Base-by-base conservation (phyloP, 2,888 invertebrate species). In the Rhorus exstirpatorius region DNA sequence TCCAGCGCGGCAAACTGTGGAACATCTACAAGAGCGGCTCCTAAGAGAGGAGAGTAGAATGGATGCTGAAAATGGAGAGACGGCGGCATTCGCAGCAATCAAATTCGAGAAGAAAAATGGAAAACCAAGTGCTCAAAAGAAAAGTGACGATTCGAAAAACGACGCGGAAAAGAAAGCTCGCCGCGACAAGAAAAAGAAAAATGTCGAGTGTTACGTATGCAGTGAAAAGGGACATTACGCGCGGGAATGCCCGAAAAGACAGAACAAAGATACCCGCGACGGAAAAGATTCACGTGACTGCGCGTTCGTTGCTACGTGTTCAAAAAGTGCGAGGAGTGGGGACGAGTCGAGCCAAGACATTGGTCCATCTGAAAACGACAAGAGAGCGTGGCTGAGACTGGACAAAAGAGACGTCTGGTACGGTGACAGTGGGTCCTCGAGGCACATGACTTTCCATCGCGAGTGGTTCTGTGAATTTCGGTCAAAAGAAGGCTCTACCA, bases 351-450 rank as follows among this genome's bases (percentile, higher is more conserved):
- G 49, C 14, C 17, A 8, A 0, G 3, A 49, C 19, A 49, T 3
- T 19, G 49, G 19, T 7, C 14, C 17, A 19, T 49, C 49, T 7
- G 49, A 3, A 17, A 8, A 17, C 2, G 3, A 17, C 2, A 49
- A 19, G 19, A 14, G 17, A 3, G 6, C 14, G 49, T 49, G 49
- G 49, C 19, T 49, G 17, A 1, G 3, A 49, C 17, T 49, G 4
- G 83, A 84, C 46, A 26, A 19, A 7, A 44, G 44, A 4, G 83
- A 86, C 0, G 63, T 79, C 31, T 87, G 85, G 86, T 19, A 85
- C n/a, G 68, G 67, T 51, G 86, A 87, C 60, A 87, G 86, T 46
- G 87, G 85, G 1, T 86, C 84, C 12, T 86, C 86, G 0, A 53
- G 76, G 3, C 86, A 85, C 60, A 67, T 85, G 1, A 83, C 67